These are phyloP conservation scores for Meles meles DNA, from an alignment of 2,113 vertebrate genomes.

Conservation along the genomic window DNA sequence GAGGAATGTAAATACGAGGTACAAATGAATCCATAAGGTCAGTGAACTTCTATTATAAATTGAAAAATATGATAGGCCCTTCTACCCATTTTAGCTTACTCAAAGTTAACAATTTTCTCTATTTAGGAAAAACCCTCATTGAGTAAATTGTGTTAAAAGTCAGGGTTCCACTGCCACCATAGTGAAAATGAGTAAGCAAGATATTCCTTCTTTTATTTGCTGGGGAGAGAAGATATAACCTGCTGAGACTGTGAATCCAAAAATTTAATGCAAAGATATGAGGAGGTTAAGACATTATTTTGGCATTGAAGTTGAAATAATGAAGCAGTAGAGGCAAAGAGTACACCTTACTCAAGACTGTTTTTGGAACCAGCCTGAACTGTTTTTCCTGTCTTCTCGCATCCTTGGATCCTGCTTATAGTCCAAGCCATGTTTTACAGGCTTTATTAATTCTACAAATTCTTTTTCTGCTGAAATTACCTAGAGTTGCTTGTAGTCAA, in stretches of 20 bases:
- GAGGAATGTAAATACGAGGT: neutral
- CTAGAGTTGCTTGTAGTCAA: neutral
- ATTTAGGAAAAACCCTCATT: neutral
- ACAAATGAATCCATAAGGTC: neutral
- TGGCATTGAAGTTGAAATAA: neutral
- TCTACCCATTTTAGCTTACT: neutral
- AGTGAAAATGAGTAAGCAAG: neutral
- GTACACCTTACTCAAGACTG: neutral
- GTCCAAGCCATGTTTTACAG: neutral
- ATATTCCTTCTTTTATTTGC: neutral
- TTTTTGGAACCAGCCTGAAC: neutral
- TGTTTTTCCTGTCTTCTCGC: neutral
- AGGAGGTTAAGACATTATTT: neutral
- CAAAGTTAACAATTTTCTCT: neutral
- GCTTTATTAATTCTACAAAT: neutral
- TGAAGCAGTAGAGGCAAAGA: neutral
- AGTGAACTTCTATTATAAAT: neutral
- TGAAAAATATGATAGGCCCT: neutral
- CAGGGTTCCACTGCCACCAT: neutral
- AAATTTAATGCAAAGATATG: neutral
- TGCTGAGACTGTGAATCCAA: neutral
- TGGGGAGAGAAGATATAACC: neutral
- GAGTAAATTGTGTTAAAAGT: neutral
- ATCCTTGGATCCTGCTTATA: neutral
- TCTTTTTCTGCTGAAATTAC: neutral